Base-by-base conservation (phyloP, 2,113 vertebrate genomes). In the Cranoglanis bouderius region DNA sequence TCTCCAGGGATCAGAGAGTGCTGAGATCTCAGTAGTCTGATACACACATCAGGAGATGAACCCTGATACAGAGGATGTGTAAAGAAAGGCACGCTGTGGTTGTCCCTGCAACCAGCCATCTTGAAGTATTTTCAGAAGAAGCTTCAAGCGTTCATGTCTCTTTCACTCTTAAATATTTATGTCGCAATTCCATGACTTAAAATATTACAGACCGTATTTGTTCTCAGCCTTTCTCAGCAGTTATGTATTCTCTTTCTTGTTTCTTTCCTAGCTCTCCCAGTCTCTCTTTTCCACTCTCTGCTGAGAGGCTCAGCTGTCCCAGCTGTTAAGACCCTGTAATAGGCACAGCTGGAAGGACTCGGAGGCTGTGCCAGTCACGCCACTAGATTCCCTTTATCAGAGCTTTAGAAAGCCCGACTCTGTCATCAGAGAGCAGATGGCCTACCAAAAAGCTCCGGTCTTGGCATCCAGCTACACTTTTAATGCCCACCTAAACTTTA, bases 381-480 rank as follows among this genome's bases (percentile, higher is more conserved):
- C 85, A 89, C 86, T 81, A 84, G 90, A 85, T 89, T 90, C 53
- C 78, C 91, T 90, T 90, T 70, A 83, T 87, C 85, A 86, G 38
- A 83, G 88, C 85, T 91, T 91, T 78, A 85, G 82, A 61, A 82
- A 80, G 77, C 84, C 84, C 78, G 63, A 40, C 90, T 90, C 88
- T 87, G 91, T 92, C 92, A 91, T 84, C 90, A 85, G 81, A 75
- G 67, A 91, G 80, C 91, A 91, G 91, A 89, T 92, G 90, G 84
- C 80, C 77, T 75, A 63, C 84, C 85, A 75, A 21, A 90, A 90
- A 91, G 86, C 82, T 84, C 49, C 49, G 81, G 87, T 89, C 78
- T 83, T 87, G 84, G 81, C 88, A 84, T 49, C 49, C 26, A 46
- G 35, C 85, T 67, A 43, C 72, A 49, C 81, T 84, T 86, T 87